phyloP scores from a whole-genome alignment of 2,888 invertebrate genomes.

The Xylota sylvarum region DNA sequence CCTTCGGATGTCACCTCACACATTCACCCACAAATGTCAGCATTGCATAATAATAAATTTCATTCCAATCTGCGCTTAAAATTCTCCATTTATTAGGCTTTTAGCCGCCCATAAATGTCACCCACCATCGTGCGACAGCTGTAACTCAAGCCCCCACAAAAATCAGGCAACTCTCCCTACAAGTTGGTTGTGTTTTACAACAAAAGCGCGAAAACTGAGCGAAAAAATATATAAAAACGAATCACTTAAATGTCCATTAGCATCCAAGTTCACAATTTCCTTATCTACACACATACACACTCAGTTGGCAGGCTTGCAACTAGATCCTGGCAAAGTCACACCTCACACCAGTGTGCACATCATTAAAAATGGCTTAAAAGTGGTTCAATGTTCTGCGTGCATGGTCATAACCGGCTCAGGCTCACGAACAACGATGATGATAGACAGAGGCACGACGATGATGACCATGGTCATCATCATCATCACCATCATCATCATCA shows the following conservation, averaged over 20 bases:
- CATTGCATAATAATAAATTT: slow-evolving; percentile 74
- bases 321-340: slow-evolving; percentile 52
- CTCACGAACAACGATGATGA: slow-evolving; percentile 54
- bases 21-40: slow-evolving; percentile 69
- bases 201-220: not conserved
- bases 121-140: slow-evolving; percentile 56
- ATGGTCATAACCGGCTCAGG: slow-evolving; percentile 67
- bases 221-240: slow-evolving; percentile 64
- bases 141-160: slow-evolving; percentile 65
- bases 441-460: slow-evolving; percentile 70
- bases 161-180: not conserved
- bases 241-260: slow-evolving; percentile 77
- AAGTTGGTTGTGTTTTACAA: not conserved
- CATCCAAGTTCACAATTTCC: slow-evolving; percentile 71
- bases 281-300: slow-evolving; percentile 61
- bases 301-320: not conserved
- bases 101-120: slow-evolving; percentile 74
- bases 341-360: slow-evolving; percentile 50
- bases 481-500: no score
- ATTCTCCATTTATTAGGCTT: slow-evolving; percentile 74
- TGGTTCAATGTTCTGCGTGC: slow-evolving; percentile 67
- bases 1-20: slow-evolving; percentile 44
- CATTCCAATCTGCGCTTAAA: slow-evolving; percentile 61
- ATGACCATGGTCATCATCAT: slow-evolving; percentile 38
- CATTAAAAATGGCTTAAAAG: slow-evolving; percentile 72